These are phyloP conservation scores for Gambelia wislizenii DNA, from an alignment of 2,797 vertebrate species.

Conservation along the genomic window DNA sequence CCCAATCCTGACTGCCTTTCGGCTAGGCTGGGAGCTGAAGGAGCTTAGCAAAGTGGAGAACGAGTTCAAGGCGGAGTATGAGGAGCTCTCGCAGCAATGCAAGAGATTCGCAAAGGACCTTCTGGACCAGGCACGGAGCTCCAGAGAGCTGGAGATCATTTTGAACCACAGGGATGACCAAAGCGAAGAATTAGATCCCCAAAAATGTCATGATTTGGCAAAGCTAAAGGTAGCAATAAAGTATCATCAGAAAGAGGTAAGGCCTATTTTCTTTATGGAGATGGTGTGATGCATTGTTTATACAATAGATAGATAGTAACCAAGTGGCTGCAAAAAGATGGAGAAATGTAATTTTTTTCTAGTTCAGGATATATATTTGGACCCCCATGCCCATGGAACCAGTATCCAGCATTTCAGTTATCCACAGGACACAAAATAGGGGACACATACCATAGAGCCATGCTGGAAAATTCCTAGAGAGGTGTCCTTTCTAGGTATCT, in stretches of 20 bases:
- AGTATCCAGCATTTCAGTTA: no score
- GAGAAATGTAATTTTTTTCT: no score
- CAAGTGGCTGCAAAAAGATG: no score
- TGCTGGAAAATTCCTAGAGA: no score
- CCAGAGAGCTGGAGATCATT: constrained; percentile 94
- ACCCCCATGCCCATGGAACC: no score
- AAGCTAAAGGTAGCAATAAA: constrained; percentile 98
- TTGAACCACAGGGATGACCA: constrained; percentile 96
- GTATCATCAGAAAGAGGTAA: constrained; percentile 96
- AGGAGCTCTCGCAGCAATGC: constrained; percentile 97
- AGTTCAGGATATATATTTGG: no score
- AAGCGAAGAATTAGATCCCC: constrained; percentile 92
- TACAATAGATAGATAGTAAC: no score
- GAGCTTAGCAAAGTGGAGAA: constrained; percentile 98
- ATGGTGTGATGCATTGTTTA: no score
- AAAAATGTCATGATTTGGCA: constrained; percentile 94
- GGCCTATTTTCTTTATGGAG: constrained; percentile 19
- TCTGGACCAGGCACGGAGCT: constrained; percentile 95
- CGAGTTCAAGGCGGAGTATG: constrained; percentile 97
- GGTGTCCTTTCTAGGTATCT: no score
- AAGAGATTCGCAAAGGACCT: constrained; percentile 97
- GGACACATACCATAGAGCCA: no score
- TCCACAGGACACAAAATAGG: no score
- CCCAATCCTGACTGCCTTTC: constrained; percentile 94
- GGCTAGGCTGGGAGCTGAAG: constrained; percentile 96